A percentile compares a stretch with the other conserved stretches of the same genome.
phyloP scores from a whole-genome alignment of 1,140 invertebrate genomes.

The Brachionus asplanchnoidis region DNA sequence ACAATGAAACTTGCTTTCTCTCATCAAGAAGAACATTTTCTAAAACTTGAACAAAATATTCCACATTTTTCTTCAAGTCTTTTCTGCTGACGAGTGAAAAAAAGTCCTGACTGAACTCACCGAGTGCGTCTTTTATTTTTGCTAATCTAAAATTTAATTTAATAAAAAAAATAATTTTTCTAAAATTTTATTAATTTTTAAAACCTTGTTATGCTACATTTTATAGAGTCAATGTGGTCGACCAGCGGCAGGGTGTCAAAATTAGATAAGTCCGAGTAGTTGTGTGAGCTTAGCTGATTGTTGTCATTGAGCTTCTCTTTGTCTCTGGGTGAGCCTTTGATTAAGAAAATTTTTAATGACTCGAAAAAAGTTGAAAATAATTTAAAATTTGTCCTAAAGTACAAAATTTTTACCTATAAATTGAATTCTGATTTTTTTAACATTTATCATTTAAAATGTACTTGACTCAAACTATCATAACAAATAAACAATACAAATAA shows the following conservation, averaged over 20 bases:
- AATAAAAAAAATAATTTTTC: neutral
- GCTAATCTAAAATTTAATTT: slow-evolving; percentile 13
- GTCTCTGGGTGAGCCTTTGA: neutral
- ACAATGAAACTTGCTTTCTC: slow-evolving; percentile 42
- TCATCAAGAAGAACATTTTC: slow-evolving; percentile 40
- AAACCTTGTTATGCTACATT: slow-evolving; percentile 39
- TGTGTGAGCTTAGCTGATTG: slow-evolving; percentile 2
- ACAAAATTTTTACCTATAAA: slow-evolving; percentile 21
- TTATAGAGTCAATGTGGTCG: slow-evolving; percentile 25
- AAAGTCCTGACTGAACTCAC: slow-evolving; percentile 18
- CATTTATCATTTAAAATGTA: slow-evolving; percentile 41
- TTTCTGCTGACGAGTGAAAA: slow-evolving; percentile 2
- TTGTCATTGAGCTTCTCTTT: slow-evolving; percentile 16
- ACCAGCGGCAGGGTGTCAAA: slow-evolving; percentile 31
- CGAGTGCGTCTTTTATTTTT: slow-evolving; percentile 22
- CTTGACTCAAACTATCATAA: neutral
- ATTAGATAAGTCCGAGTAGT: slow-evolving; percentile 35
- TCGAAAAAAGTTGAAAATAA: neutral
- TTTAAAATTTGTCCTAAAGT: neutral
- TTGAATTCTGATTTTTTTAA: slow-evolving; percentile 41
- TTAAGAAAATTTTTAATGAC: neutral
- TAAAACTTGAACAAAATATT: slow-evolving; percentile 30
- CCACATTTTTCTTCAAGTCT: slow-evolving; percentile 37
- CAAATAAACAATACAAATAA: neutral
- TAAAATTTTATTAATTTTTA: no score